Conservation (phyloP, 2,888 invertebrate genomes). For the Clepsis dumicolana region DNA sequence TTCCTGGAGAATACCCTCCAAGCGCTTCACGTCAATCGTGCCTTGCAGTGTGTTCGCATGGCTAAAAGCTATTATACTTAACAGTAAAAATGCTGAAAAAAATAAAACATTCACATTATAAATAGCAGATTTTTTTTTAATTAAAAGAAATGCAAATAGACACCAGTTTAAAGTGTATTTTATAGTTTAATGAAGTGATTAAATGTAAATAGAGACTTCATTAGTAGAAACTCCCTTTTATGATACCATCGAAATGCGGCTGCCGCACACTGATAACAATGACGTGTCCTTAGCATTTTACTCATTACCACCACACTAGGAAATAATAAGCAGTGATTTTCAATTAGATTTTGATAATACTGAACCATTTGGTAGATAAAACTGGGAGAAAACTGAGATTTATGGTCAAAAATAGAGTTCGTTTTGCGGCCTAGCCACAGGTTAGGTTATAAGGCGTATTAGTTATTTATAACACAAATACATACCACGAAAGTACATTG, state of each 20-base stretch:
- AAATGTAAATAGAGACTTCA: background rate
- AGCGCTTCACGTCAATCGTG: slow-evolving; percentile 72
- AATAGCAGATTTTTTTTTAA: background rate
- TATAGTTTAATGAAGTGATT: background rate
- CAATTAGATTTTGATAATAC: background rate
- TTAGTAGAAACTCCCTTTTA: background rate
- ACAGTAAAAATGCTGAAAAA: slow-evolving; percentile 63
- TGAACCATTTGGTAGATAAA: background rate
- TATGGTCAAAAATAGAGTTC: slow-evolving; percentile 16
- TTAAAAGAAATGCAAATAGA: background rate
- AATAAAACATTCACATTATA: slow-evolving; percentile 18
- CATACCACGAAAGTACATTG: slow-evolving; percentile 68
- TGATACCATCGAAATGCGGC: slow-evolving; percentile 13
- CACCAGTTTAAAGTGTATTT: too few relatives aligned
- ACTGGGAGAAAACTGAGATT: background rate
- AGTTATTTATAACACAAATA: slow-evolving; percentile 42
- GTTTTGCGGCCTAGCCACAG: slow-evolving; percentile 35
- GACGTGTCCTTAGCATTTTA: slow-evolving; percentile 67
- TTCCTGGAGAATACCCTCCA: slow-evolving; percentile 75
- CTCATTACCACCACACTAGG: slow-evolving; percentile 9
- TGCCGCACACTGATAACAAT: slow-evolving; percentile 51
- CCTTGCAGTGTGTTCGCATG: slow-evolving; percentile 71
- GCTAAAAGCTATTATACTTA: slow-evolving; percentile 63
- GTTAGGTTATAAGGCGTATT: slow-evolving; percentile 41
- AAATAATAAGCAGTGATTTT: background rate